Percentiles rank a stretch among this genome's conserved stretches.
These are phyloP conservation scores for Thaumatotibia leucotreta DNA, from an alignment of 1,140 invertebrate genomes.

Conservation along the genomic window DNA sequence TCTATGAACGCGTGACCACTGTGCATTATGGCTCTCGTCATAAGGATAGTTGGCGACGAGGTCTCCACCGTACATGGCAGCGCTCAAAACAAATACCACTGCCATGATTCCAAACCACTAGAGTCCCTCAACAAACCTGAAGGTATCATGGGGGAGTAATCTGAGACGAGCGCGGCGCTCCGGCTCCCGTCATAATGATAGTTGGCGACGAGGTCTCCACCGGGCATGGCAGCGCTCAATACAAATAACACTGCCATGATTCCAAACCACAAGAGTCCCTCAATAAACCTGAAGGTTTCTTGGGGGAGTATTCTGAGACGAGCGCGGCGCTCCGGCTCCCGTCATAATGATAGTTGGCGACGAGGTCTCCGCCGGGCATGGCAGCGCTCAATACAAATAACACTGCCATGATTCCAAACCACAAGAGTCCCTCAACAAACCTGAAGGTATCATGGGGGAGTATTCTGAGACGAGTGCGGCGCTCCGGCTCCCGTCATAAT, in stretches of 20 bases:
- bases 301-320: slow-evolving; percentile 83
- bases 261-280: slow-evolving; percentile 73
- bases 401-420: slow-evolving; percentile 88
- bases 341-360: slow-evolving; percentile 96
- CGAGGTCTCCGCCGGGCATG: slow-evolving; percentile 92
- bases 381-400: slow-evolving; percentile 94
- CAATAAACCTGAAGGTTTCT: slow-evolving; percentile 88
- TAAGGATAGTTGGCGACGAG: slow-evolving; percentile 96
- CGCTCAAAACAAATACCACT: not conserved
- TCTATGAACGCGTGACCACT: too few species aligned
- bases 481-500: too few species aligned
- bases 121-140: slow-evolving; percentile 84
- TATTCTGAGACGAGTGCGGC: too few species aligned
- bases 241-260: slow-evolving; percentile 92
- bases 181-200: slow-evolving; percentile 92
- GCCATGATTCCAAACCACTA: too few species aligned
- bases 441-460: too few species aligned
- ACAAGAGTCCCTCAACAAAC: too few species aligned
- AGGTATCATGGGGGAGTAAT: slow-evolving; percentile 88
- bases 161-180: slow-evolving; percentile 78
- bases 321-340: slow-evolving; percentile 81
- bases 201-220: slow-evolving; percentile 93
- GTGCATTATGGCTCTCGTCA: slow-evolving; percentile 87
- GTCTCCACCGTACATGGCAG: slow-evolving; percentile 15
- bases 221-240: slow-evolving; percentile 91